Base-by-base conservation (phyloP, 2,888 invertebrate genomes). In the Hypsopygia costalis region DNA sequence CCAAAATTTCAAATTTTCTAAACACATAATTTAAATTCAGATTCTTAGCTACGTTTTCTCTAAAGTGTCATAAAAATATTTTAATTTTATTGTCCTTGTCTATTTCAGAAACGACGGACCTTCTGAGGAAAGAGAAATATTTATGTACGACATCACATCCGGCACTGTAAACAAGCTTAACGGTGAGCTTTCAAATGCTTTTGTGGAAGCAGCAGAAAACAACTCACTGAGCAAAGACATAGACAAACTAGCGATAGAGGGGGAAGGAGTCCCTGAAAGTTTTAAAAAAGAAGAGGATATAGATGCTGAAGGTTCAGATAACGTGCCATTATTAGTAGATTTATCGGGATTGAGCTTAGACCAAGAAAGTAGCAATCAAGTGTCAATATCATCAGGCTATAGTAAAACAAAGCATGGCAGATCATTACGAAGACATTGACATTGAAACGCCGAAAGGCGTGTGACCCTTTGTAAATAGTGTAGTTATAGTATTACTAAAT, bases 131-230 rank as follows among this genome's bases (percentile, higher is more conserved):
- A 93, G 93, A 65, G 96, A 96, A 83, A 96, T 96, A 58, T 96
- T 92, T 78, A 96, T 96, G 96, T 96, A 95, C 70, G 96, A 96
- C 67, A 92, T 95, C 32, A 81, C 90, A 46, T 92, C 93, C 2
- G 91, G 93, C 59, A 91, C 90, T 29, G 94, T 95, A 1, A 95
- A 92, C 73, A 95, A 93, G 76, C 81, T 96, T 11, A 92, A 91
- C 51, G 96, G 96, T 1, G 95, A 95, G 62, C 85, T 96, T 36
- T 96, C 96, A 3, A 92, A 93, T 36, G 95, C 96, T 27, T 96
- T 96, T 59, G 95, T 96, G 1, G 94, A 94, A 65, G 96, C 95
- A 32, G 96, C 96, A 11, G 96, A 96, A 80, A 95, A 94, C 53
- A 96, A 96, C 75, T 92, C 95, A 6, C 81, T 91, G 34, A 91